phyloP scores from a whole-genome alignment of 2,888 invertebrate genomes.

The Mystacides longicornis region DNA sequence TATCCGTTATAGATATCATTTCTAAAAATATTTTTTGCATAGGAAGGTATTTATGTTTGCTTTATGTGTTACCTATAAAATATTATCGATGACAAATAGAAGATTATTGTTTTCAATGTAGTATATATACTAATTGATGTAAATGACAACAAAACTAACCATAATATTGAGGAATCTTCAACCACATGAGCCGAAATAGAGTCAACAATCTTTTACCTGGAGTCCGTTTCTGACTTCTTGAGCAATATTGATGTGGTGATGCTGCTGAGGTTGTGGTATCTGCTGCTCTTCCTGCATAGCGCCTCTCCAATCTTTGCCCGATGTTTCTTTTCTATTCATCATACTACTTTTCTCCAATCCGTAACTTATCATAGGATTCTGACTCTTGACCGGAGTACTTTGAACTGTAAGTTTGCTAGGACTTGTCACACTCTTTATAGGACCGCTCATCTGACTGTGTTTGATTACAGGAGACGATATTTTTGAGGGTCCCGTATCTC shows the following conservation, averaged over 20 bases:
- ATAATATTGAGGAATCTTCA: too few species aligned
- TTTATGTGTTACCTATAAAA: too few species aligned
- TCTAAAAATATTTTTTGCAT: too few species aligned
- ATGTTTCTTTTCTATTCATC: slow-evolving; percentile 32
- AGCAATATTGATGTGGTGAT: slow-evolving; percentile 55
- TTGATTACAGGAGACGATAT: slow-evolving; percentile 33
- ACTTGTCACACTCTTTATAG: slow-evolving; percentile 41
- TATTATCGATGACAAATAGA: too few species aligned
- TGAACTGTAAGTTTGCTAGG: slow-evolving; percentile 53
- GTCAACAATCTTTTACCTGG: slow-evolving; percentile 38
- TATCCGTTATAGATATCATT: too few species aligned
- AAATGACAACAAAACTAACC: too few species aligned
- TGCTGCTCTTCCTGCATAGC: slow-evolving; percentile 18
- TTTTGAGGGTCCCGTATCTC: slow-evolving; percentile 44
- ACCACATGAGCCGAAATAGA: too few species aligned
- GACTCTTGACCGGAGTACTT: slow-evolving; percentile 55
- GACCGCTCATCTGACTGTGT: slow-evolving; percentile 12
- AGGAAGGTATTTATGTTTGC: too few species aligned
- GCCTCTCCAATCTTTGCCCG: slow-evolving; percentile 21
- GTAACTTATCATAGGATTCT: slow-evolving; percentile 52
- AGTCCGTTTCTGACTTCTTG: slow-evolving; percentile 52
- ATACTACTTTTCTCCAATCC: slow-evolving; percentile 38
- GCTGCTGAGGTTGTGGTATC: slow-evolving; percentile 34
- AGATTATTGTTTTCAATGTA: too few species aligned
- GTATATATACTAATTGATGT: too few species aligned